phyloP scores from a whole-genome alignment of 1,140 invertebrate genomes.

The Laupala kohalensis region DNA sequence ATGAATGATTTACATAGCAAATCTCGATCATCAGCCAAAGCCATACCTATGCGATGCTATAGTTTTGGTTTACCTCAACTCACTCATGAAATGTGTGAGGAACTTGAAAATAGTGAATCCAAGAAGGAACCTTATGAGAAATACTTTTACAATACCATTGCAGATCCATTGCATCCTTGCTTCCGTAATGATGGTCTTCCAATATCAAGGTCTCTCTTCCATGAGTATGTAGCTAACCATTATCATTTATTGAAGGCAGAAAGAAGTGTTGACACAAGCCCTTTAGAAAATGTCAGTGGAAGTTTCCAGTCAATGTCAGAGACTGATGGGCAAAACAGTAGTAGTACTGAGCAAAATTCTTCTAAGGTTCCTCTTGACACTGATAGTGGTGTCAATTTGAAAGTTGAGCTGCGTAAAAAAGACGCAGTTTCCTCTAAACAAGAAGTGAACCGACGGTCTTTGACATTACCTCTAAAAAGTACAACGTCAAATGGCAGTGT shows the following conservation, averaged over 20 bases:
- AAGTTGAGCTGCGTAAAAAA: not conserved
- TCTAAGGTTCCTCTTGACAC: not conserved
- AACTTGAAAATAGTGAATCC: slow-evolving; percentile 14
- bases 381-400: not conserved
- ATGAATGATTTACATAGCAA: not conserved
- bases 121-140: slow-evolving; percentile 12
- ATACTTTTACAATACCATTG: slow-evolving; percentile 46
- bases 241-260: slow-evolving; percentile 28
- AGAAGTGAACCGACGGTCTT: slow-evolving; percentile 38
- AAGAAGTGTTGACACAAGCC: slow-evolving; percentile 20
- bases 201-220: slow-evolving; percentile 54
- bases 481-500: slow-evolving; percentile 32
- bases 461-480: slow-evolving; percentile 57
- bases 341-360: not conserved
- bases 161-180: slow-evolving; percentile 61
- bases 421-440: slow-evolving; percentile 21
- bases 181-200: slow-evolving; percentile 56
- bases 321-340: not conserved
- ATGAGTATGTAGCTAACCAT: slow-evolving; percentile 48
- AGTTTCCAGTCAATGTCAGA: not conserved
- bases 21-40: not conserved
- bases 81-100: slow-evolving; percentile 27
- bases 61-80: slow-evolving; percentile 29
- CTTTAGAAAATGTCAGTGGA: not conserved
- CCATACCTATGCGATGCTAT: slow-evolving; percentile 25